Conservation (phyloP, 2,113 vertebrate genomes). For the Hystrix brachyura region DNA sequence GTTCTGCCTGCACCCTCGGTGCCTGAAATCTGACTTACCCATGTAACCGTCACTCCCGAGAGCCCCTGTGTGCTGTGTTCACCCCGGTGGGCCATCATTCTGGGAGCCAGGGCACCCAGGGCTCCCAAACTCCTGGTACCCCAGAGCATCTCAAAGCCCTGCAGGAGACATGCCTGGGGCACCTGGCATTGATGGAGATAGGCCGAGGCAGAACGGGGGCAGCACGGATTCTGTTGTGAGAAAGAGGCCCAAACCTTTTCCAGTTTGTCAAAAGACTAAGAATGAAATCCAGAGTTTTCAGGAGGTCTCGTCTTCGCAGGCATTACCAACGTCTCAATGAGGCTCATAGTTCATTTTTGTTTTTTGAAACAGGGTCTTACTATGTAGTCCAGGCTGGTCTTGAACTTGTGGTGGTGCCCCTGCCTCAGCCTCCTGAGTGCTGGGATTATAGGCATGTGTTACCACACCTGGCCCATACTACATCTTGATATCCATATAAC, state of each 20-base stretch:
- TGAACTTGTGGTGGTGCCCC: background rate
- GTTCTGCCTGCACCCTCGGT: background rate
- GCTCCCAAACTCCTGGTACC: background rate
- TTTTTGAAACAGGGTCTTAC: background rate
- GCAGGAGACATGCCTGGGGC: background rate
- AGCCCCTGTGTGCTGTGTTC: background rate
- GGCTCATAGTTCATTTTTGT: background rate
- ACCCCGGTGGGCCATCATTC: background rate
- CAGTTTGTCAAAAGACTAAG: constrained; percentile 29
- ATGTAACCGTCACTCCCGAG: background rate
- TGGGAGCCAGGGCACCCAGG: background rate
- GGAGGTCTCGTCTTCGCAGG: background rate
- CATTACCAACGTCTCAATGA: background rate
- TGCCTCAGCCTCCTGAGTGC: background rate
- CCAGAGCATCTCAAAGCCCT: background rate
- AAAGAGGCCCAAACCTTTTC: background rate
- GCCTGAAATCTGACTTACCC: background rate
- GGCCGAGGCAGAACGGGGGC: background rate
- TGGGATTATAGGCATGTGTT: background rate
- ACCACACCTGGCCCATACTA: background rate
- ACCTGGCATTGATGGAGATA: background rate
- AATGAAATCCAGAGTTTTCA: background rate
- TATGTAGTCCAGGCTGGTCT: background rate
- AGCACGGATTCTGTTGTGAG: background rate
- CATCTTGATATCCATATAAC: background rate